A percentile compares a stretch with the other conserved stretches of the same genome.
phyloP scores from a whole-genome alignment of 2,113 vertebrate genomes.

The Mus spicilegus region DNA sequence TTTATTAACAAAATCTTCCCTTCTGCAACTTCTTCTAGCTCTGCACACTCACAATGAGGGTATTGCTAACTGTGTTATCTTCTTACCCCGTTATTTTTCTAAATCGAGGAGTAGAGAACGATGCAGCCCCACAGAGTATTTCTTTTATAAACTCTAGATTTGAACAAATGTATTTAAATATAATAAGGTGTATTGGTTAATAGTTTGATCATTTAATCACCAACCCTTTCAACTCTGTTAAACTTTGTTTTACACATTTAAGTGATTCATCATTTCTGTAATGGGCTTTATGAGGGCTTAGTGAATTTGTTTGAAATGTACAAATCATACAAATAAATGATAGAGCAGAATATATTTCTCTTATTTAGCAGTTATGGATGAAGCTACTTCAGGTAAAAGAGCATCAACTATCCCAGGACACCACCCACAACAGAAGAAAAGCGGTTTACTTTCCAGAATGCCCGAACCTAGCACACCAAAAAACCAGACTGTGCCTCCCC shows the following conservation, averaged over 20 bases:
- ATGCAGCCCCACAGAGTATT: background rate
- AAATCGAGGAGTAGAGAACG: background rate
- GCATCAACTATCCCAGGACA: background rate
- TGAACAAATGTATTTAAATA: constrained; percentile 11
- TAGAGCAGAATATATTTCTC: constrained; percentile 55
- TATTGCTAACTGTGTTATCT: background rate
- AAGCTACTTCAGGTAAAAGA: constrained; percentile 42
- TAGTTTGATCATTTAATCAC: constrained; percentile 20
- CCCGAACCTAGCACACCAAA: background rate
- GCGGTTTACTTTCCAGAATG: background rate
- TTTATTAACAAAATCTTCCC: background rate
- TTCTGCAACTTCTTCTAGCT: background rate
- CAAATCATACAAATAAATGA: constrained; percentile 9
- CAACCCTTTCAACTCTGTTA: constrained; percentile 1
- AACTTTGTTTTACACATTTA: constrained; percentile 47
- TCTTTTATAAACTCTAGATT: constrained; percentile 18
- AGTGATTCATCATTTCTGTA: constrained; percentile 57
- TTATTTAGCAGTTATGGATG: constrained; percentile 57
- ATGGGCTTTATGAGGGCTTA: constrained; percentile 17
- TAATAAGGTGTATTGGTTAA: constrained; percentile 23
- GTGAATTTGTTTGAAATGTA: constrained; percentile 22
- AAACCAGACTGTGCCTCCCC: background rate
- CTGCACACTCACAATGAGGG: background rate
- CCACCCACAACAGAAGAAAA: constrained; percentile 12
- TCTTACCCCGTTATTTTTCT: background rate